Conservation (phyloP, 2,113 vertebrate species). For the Otolemur garnettii region DNA sequence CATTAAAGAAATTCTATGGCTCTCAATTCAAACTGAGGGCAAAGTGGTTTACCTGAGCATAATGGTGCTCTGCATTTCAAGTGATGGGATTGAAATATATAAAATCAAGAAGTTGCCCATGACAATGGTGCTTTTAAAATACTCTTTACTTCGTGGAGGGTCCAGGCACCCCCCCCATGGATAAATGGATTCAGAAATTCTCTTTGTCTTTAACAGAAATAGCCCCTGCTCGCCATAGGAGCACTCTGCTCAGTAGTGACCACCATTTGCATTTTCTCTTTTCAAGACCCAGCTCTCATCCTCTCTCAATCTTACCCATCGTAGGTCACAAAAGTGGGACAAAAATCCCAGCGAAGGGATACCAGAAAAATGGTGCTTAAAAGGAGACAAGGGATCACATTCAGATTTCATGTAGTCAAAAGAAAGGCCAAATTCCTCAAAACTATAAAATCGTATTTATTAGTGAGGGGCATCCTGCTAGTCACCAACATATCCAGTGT, state of each 20-base stretch:
- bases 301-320: slow-evolving; percentile 3
- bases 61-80: background rate
- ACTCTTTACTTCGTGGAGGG: background rate
- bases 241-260: background rate
- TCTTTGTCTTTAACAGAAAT: slow-evolving; percentile 36
- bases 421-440: slow-evolving; percentile 27
- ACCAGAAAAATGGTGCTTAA: background rate
- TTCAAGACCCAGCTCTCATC: background rate
- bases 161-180: background rate
- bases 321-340: slow-evolving; percentile 11
- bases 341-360: background rate
- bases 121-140: background rate
- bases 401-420: slow-evolving; percentile 1
- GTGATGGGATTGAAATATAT: background rate
- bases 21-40: background rate
- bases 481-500: background rate
- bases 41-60: background rate
- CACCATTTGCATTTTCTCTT: slow-evolving; percentile 7
- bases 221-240: background rate
- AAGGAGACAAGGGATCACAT: background rate
- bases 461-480: background rate
- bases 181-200: background rate
- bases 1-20: background rate
- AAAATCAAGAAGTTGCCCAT: background rate
- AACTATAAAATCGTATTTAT: slow-evolving; percentile 1